Evolutionary conservation across 2,797 vertebrate genomes (phyloP).

Genomic region (Acestrorhynchus altus): DNA sequence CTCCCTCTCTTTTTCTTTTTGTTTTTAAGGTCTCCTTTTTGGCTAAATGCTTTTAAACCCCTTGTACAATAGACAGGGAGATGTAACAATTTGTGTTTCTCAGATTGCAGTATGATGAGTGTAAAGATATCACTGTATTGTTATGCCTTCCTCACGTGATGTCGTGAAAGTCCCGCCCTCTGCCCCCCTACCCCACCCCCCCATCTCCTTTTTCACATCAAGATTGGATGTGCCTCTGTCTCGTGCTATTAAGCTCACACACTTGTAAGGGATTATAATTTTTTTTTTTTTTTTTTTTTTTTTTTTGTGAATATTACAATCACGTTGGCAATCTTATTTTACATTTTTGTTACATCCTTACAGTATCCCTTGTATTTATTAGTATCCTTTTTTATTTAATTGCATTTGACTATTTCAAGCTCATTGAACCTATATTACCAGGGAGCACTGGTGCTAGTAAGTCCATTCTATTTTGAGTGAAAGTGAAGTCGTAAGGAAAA

Average conservation of each 20-base stretch:
- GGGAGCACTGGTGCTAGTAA: conserved; percentile 74
- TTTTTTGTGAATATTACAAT: conserved; percentile 54
- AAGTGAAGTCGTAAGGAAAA: conserved; percentile 74
- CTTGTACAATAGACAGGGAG: conserved; percentile 62
- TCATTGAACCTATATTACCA: conserved; percentile 45
- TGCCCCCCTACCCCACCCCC: too few species aligned
- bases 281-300: not conserved
- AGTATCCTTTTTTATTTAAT: conserved; percentile 49
- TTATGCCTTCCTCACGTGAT: conserved; percentile 55
- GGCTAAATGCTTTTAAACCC: conserved; percentile 55
- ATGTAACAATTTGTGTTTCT: conserved; percentile 55
- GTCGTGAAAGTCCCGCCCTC: conserved; percentile 30
- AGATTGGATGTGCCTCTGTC: conserved; percentile 51
- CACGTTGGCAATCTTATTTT: conserved; percentile 50
- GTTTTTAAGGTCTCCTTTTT: conserved; percentile 40
- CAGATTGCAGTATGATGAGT: conserved; percentile 51
- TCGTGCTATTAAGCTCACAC: conserved; percentile 41
- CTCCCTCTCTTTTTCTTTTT: not conserved
- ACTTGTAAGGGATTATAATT: conserved; percentile 38
- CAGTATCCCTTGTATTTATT: conserved; percentile 57
- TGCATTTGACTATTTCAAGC: conserved; percentile 46
- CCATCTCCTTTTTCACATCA: conserved; percentile 1
- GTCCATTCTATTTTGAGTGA: conserved; percentile 70
- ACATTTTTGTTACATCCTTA: conserved; percentile 27
- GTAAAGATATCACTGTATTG: conserved; percentile 59